A percentile compares a stretch with the other conserved stretches of the same genome.
phyloP scores from a whole-genome alignment of 2,113 vertebrate species.

The Xiphorhynchus elegans region DNA sequence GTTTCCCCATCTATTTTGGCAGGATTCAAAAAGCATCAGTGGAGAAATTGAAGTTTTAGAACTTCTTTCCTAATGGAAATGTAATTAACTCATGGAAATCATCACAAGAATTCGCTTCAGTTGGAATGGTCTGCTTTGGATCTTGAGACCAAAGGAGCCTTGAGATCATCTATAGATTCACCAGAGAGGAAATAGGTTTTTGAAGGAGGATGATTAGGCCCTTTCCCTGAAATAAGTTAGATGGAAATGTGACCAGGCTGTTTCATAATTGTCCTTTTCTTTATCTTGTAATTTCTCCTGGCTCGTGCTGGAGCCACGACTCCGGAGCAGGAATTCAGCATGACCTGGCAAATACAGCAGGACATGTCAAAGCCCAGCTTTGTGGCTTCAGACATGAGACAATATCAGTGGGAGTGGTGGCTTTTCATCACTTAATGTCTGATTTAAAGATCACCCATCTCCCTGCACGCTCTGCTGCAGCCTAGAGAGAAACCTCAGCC shows the following conservation, averaged over 20 bases:
- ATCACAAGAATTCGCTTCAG: neutral
- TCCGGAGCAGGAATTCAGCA: neutral
- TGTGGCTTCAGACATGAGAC: neutral
- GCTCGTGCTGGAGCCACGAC: neutral
- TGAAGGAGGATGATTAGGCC: neutral
- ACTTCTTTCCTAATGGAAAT: slow-evolving; percentile 33
- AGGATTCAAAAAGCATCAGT: neutral
- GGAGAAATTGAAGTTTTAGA: slow-evolving; percentile 28
- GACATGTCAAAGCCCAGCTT: neutral
- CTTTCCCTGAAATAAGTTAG: neutral
- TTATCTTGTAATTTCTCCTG: slow-evolving; percentile 41
- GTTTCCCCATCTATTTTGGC: neutral
- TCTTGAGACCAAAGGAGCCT: neutral
- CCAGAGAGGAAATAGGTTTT: neutral
- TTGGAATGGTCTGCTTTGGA: neutral
- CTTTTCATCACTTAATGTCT: neutral
- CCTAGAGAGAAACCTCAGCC: neutral
- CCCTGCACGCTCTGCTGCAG: neutral
- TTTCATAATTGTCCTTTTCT: slow-evolving; percentile 58
- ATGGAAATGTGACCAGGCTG: slow-evolving; percentile 20
- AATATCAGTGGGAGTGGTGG: neutral
- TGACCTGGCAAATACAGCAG: neutral
- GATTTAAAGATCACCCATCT: neutral
- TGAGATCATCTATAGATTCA: neutral
- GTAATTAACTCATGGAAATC: slow-evolving; percentile 43